A percentile compares a stretch with the other conserved stretches of the same genome.
Conservation (phyloP, 2,797 vertebrate species). For the Pyrocephalus nanus region DNA sequence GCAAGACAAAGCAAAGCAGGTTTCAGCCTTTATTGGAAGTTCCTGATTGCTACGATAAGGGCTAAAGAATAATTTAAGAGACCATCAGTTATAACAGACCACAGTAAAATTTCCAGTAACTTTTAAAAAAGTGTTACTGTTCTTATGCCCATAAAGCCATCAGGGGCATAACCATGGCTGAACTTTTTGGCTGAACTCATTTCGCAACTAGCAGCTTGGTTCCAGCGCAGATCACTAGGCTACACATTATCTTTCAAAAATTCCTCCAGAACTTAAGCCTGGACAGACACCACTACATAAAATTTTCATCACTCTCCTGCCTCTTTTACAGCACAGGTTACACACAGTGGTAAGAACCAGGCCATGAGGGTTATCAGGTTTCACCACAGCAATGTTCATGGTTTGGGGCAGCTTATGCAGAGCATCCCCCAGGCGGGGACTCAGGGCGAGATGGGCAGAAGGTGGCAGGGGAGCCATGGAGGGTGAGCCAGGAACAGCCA, state of each 20-base stretch:
- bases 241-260: neutral
- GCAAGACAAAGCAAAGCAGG: neutral
- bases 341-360: neutral
- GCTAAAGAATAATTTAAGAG: constrained; percentile 42
- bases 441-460: neutral
- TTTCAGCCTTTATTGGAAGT: constrained; percentile 2
- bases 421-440: neutral
- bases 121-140: neutral
- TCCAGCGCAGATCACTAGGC: neutral
- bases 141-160: neutral
- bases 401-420: rapidly evolving
- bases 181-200: neutral
- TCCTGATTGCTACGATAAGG: constrained; percentile 8
- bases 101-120: neutral
- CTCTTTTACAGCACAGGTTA: neutral
- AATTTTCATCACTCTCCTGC: neutral
- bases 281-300: neutral
- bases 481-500: neutral
- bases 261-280: neutral
- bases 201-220: neutral
- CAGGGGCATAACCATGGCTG: neutral
- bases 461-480: neutral
- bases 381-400: neutral
- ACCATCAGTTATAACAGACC: constrained; percentile 27
- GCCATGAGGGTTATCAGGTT: neutral